phyloP scores from a whole-genome alignment of 1,140 invertebrate species.

The Brachionus paranguensis region DNA sequence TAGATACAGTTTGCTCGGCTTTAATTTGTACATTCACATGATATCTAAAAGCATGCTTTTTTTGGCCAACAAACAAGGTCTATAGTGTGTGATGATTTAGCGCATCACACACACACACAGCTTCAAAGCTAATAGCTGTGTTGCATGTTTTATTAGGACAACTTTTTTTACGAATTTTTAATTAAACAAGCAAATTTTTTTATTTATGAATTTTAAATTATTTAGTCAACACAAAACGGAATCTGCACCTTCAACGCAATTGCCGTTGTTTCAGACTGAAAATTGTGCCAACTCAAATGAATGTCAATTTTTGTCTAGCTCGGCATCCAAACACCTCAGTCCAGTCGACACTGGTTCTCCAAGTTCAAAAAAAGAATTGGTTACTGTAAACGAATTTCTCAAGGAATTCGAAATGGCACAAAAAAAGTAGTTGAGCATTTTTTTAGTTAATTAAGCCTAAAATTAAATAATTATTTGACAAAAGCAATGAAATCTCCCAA shows the following conservation, averaged over 20 bases:
- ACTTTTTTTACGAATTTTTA: neutral
- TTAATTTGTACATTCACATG: neutral
- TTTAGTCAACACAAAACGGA: slow-evolving; percentile 21
- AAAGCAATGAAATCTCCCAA: neutral
- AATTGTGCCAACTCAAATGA: neutral
- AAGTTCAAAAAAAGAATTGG: neutral
- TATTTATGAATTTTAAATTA: slow-evolving; percentile 35
- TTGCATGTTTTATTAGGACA: neutral
- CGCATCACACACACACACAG: neutral
- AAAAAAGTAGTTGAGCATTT: neutral
- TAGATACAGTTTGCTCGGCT: neutral
- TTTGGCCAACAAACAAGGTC: neutral
- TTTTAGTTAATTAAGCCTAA: neutral
- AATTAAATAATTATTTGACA: neutral
- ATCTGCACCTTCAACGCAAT: neutral
- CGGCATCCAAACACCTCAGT: neutral
- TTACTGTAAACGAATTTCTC: slow-evolving; percentile 36
- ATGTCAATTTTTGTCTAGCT: neutral
- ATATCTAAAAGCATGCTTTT: neutral
- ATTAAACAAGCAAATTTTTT: neutral
- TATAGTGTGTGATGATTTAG: neutral
- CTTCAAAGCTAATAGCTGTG: neutral
- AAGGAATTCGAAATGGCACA: slow-evolving; percentile 17
- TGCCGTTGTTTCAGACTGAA: neutral
- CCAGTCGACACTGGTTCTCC: neutral